Evolutionary conservation across 2,113 vertebrate species (phyloP), one percentile per base, ranked within the genome.

Genomic region (Nothobranchius furzeri): DNA sequence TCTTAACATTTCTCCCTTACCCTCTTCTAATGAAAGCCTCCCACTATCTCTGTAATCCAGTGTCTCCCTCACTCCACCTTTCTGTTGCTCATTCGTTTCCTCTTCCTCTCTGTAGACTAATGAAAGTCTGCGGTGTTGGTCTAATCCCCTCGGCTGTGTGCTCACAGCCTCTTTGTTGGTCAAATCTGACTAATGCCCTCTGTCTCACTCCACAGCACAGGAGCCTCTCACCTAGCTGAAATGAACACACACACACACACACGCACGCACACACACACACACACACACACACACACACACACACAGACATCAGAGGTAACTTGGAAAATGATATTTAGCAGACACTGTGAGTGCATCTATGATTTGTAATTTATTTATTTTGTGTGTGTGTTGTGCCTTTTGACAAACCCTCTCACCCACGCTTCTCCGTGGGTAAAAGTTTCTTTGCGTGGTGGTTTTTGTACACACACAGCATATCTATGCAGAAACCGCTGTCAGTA

Each of bases 101-200:
- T 70, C 85, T 79, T 82, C 70, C 76, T 84, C 84, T 86, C 72
- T 68, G 62, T 55, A 75, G 84, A 78, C 87, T 85, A 88, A 88
- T 87, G 81, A 88, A 90, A 88, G 81, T 82, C 87, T 85, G 85
- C 65, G 76, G 84, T 85, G 85, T 85, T 76, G 84, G 68, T 85
- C 89, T 90, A 88, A 89, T 90, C 87, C 85, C 73, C 37, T 69
- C 12, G 77, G 63, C 79, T 81, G 76, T 88, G 85, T 79, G 82
- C 87, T 88, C 68, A 60, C 85, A 61, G 78, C 76, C 73, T 81
- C 87, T 90, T 90, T 90, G 87, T 90, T 90, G 89, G 85, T 87
- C 87, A 83, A 82, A 88, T 90, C 82, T 88, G 84, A 86, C 88
- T 87, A 89, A 89, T 88, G 85, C 89, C 82, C 73, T 79, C 64